Conservation (phyloP, 2,113 vertebrate genomes). For the Mixornis gularis region DNA sequence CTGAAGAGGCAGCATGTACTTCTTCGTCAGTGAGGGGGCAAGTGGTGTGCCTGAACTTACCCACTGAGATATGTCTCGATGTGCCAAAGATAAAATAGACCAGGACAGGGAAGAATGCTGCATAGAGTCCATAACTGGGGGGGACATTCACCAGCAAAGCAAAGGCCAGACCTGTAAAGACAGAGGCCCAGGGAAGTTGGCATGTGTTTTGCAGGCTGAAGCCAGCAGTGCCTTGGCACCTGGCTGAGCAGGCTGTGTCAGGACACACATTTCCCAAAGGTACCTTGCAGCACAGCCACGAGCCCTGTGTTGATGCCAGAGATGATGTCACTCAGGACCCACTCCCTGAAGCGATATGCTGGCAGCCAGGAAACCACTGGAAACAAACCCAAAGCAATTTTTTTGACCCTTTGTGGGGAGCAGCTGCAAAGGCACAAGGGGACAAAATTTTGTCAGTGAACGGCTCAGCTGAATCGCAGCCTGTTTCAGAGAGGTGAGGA, state of each 20-base stretch:
- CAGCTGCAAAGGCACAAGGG: constrained; percentile 76
- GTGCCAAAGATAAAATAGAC: constrained; percentile 92
- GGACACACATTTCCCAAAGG: background rate
- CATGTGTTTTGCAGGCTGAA: background rate
- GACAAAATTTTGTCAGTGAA: background rate
- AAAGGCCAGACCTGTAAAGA: constrained; percentile 84
- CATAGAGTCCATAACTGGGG: constrained; percentile 85
- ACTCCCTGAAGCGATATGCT: constrained; percentile 81
- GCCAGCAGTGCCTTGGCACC: background rate
- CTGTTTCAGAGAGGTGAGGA: background rate
- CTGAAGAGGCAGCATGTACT: background rate
- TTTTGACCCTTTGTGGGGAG: constrained; percentile 78
- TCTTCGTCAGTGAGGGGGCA: background rate
- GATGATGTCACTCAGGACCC: constrained; percentile 87
- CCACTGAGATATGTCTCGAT: constrained; percentile 91
- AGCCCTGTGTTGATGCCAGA: constrained; percentile 92
- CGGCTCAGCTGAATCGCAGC: background rate
- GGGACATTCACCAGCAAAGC: constrained; percentile 86
- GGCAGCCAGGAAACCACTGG: constrained; percentile 87
- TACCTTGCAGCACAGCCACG: constrained; percentile 95
- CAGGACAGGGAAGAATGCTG: constrained; percentile 88
- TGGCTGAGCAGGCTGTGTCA: background rate
- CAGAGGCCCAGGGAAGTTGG: background rate
- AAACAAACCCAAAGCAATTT: constrained; percentile 72
- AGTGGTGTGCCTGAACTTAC: constrained; percentile 69